These are phyloP conservation scores for Uloborus diversus DNA, from an alignment of 1,140 invertebrate species.

Conservation along the genomic window DNA sequence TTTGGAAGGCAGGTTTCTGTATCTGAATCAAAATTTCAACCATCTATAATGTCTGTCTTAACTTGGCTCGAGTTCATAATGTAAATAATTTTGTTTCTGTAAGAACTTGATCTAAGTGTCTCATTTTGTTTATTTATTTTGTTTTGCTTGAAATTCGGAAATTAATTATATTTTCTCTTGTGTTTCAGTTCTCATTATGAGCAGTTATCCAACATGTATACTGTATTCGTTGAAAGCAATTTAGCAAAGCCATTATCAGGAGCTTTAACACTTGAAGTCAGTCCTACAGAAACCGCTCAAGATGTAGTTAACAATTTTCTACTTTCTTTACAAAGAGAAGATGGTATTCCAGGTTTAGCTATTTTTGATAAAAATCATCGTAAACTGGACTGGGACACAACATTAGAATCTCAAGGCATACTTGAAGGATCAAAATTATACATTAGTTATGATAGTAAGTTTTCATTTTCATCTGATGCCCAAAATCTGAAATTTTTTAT, in stretches of 20 bases:
- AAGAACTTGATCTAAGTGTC: no score
- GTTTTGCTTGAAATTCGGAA: no score
- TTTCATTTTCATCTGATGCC: background rate
- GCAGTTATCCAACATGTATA: constrained; percentile 31
- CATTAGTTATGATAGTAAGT: constrained; percentile 39
- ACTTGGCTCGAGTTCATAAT: no score
- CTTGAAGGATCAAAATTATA: constrained; percentile 24
- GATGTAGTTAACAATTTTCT: constrained; percentile 18
- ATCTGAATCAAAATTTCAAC: no score
- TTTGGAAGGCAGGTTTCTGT: no score
- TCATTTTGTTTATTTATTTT: no score
- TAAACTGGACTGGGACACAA: constrained; percentile 33
- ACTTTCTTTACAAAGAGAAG: constrained; percentile 6
- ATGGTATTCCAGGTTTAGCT: constrained; percentile 1
- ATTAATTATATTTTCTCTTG: no score
- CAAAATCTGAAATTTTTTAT: no score
- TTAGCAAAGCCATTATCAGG: constrained; percentile 39
- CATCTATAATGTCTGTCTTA: no score
- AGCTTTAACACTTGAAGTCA: constrained; percentile 6
- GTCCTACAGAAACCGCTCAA: constrained; percentile 1
- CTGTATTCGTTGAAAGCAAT: constrained; percentile 32
- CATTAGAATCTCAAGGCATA: constrained; percentile 25
- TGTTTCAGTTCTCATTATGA: no score
- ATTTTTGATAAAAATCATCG: constrained; percentile 21
- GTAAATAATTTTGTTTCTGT: no score